Conservation (phyloP, 2,113 vertebrate species). For the Cryptotis parvus region DNA sequence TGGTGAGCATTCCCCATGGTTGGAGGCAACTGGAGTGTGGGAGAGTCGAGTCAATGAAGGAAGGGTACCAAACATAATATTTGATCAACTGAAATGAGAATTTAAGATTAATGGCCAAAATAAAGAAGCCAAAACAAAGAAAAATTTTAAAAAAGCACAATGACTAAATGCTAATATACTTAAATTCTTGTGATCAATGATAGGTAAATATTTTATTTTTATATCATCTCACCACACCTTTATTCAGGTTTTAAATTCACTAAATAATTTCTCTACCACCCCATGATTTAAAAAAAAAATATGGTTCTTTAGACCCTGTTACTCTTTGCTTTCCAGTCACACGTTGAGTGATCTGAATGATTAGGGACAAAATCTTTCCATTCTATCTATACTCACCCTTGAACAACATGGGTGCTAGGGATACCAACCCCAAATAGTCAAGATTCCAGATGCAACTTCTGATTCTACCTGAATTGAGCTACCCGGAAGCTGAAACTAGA, state of each 20-base stretch:
- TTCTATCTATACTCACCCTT: not conserved
- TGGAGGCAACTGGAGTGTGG: not conserved
- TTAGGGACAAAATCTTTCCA: not conserved
- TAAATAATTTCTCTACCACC: not conserved
- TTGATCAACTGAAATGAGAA: not conserved
- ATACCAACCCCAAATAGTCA: not conserved
- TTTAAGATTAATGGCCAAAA: constrained; percentile 29
- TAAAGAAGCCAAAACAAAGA: not conserved
- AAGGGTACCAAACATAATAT: not conserved
- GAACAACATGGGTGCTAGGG: not conserved
- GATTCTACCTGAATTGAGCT: not conserved
- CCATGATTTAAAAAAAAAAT: not conserved
- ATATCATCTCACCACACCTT: not conserved
- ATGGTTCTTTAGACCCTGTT: not conserved
- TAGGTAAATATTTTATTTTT: not conserved
- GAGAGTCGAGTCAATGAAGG: not conserved
- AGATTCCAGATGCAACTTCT: not conserved
- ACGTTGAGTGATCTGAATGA: not conserved
- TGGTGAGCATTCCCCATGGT: not conserved
- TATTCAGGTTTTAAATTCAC: not conserved
- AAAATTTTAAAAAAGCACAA: not conserved
- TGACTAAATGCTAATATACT: not conserved
- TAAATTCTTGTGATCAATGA: not conserved
- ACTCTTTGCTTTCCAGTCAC: not conserved
- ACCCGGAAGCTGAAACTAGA: too few relatives aligned